These are phyloP conservation scores for Acanthisitta chloris DNA, from an alignment of 2,113 vertebrate species.

Conservation along the genomic window DNA sequence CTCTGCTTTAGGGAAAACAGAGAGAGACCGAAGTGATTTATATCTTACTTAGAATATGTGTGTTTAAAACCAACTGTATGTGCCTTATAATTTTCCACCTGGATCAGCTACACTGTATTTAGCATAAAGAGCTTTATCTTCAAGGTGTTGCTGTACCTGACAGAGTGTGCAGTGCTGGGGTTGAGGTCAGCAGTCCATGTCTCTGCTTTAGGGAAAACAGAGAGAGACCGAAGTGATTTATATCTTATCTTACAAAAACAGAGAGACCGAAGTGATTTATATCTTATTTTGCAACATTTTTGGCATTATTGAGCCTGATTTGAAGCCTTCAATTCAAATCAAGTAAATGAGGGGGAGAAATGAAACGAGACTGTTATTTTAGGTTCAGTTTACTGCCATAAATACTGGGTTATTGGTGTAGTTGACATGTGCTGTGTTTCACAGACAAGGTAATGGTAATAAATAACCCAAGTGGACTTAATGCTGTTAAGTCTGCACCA, in stretches of 20 bases:
- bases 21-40: background rate
- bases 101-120: constrained; percentile 50
- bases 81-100: constrained; percentile 65
- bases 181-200: background rate
- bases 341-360: background rate
- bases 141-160: constrained; percentile 8
- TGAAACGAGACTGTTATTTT: constrained; percentile 56
- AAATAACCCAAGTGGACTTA: background rate
- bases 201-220: background rate
- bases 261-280: background rate
- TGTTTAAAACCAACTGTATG: background rate
- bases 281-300: background rate
- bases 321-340: background rate
- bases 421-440: background rate
- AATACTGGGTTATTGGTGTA: background rate
- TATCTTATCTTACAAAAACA: too few relatives aligned
- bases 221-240: background rate
- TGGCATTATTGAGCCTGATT: background rate
- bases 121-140: constrained; percentile 26
- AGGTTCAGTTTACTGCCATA: background rate
- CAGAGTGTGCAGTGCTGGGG: constrained; percentile 30
- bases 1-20: background rate
- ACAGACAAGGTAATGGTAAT: background rate
- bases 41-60: background rate
- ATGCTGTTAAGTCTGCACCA: background rate